Evolutionary conservation across 2,888 invertebrate species (phyloP).

Genomic region (Bombylius discolor): DNA sequence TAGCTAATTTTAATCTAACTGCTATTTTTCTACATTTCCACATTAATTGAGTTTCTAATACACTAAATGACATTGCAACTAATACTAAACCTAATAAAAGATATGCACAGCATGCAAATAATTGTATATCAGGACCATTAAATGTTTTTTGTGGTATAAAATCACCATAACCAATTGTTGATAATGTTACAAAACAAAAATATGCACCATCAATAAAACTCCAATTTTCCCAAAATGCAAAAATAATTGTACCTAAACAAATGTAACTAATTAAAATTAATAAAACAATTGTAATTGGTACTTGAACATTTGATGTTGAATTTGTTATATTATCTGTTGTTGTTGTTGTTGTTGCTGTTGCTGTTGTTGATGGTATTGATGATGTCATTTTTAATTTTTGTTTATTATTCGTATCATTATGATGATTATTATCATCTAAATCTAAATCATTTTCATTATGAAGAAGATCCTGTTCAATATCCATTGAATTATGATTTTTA

Average conservation of each 20-base stretch:
- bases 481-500: conserved; percentile 7
- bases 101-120: conserved; percentile 69
- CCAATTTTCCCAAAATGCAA: conserved; percentile 71
- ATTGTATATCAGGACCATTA: conserved; percentile 44
- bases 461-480: conserved; percentile 7
- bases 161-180: conserved; percentile 73
- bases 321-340: neutral
- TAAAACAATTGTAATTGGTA: conserved; percentile 52
- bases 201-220: conserved; percentile 68
- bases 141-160: conserved; percentile 45
- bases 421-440: neutral
- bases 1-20: conserved; percentile 51
- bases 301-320: conserved; percentile 28
- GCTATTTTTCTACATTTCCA: conserved; percentile 59
- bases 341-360: neutral
- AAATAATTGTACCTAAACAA: conserved; percentile 60
- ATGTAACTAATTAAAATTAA: conserved; percentile 59
- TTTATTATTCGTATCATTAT: neutral
- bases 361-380: conserved; percentile 7
- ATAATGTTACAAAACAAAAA: conserved; percentile 72
- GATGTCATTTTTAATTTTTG: conserved; percentile 7
- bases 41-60: conserved; percentile 68
- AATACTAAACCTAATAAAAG: conserved; percentile 64
- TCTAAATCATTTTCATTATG: neutral
- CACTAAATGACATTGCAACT: conserved; percentile 73